phyloP scores from a whole-genome alignment of 1,140 invertebrate species.

The Hylyphantes graminicola region DNA sequence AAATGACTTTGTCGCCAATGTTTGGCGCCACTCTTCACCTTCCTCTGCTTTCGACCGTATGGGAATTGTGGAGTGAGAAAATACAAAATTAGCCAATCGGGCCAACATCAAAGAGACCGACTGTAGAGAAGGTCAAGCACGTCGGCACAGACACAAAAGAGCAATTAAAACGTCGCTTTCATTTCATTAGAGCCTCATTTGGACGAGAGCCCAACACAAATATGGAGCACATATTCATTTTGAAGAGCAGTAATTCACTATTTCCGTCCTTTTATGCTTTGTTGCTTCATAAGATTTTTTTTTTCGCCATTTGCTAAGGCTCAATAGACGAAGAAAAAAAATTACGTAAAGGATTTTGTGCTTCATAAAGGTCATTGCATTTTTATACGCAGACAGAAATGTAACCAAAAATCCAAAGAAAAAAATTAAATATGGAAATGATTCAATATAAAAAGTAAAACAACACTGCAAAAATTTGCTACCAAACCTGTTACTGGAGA shows the following conservation, averaged over 20 bases:
- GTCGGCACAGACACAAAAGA: not conserved
- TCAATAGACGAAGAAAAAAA: too few species aligned
- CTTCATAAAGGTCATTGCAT: too few species aligned
- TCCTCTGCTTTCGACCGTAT: too few species aligned
- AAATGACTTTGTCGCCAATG: too few species aligned
- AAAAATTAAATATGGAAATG: not conserved
- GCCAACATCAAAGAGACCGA: constrained; percentile 35
- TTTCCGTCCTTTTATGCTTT: not conserved
- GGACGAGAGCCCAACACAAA: not conserved
- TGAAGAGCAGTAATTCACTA: not conserved
- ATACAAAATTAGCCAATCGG: constrained; percentile 19
- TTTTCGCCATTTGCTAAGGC: too few species aligned
- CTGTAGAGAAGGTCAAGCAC: constrained; percentile 9
- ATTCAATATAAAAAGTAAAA: not conserved
- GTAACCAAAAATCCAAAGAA: not conserved
- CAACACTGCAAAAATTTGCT: too few species aligned
- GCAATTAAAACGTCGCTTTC: constrained; percentile 38
- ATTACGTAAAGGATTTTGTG: too few species aligned
- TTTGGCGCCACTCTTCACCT: too few species aligned
- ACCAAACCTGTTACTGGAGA: too few species aligned
- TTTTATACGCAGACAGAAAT: not conserved
- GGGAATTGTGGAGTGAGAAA: too few species aligned
- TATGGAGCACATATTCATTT: too few species aligned
- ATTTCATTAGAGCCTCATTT: not conserved
- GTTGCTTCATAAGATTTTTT: too few species aligned